A percentile compares a stretch with the other conserved stretches of the same genome.
Conservation (phyloP, 2,113 vertebrate genomes). For the Haemorhous mexicanus region DNA sequence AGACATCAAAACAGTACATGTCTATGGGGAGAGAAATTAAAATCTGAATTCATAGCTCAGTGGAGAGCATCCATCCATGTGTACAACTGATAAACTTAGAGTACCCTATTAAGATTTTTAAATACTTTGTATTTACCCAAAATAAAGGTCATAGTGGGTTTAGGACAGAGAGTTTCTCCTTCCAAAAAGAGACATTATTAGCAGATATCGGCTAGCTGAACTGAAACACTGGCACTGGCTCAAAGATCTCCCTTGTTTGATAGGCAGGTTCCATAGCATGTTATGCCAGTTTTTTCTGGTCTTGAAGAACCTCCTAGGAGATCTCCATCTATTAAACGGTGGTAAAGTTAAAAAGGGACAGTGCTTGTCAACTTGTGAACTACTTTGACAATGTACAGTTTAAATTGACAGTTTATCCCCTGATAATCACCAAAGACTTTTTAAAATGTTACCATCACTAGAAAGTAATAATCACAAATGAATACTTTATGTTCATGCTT, state of each 20-base stretch:
- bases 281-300: not conserved
- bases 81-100: not conserved
- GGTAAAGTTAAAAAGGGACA: constrained; percentile 4
- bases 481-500: constrained; percentile 25
- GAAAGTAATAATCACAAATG: constrained; percentile 27
- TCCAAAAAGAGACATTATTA: not conserved
- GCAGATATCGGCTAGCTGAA: not conserved
- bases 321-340: not conserved
- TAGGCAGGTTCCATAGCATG: not conserved
- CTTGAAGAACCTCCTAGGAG: constrained; percentile 11
- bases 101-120: not conserved
- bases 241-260: not conserved
- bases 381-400: constrained; percentile 17
- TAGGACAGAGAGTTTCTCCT: not conserved
- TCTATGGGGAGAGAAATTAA: not conserved
- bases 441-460: not conserved
- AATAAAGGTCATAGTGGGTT: not conserved
- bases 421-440: not conserved
- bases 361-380: not conserved
- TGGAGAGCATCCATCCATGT: not conserved
- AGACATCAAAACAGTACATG: not conserved
- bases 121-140: not conserved
- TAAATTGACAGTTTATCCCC: not conserved
- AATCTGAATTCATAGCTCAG: not conserved
- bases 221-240: not conserved